Evolutionary conservation across 2,113 vertebrate species (phyloP), one percentile per base, ranked within the genome.

Genomic region (Ovibos moschatus): DNA sequence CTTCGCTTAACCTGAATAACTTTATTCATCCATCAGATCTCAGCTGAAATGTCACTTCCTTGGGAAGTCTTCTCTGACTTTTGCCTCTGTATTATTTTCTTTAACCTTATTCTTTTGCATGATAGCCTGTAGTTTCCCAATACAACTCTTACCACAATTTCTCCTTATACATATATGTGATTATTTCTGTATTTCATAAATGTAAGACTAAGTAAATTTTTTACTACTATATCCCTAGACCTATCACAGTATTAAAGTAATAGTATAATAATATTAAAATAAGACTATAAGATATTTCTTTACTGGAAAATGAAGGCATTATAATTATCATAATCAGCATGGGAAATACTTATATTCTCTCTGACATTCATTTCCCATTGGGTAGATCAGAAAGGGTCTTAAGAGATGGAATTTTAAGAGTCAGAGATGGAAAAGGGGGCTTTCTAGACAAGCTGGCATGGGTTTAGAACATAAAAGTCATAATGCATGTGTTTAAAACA

Each of bases 121-220:
- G 82, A n/a, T 10, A 81, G 12, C 15, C 12, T 45, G 0, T n/a
- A 50, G 33, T 87, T 82, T 92, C 89, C 30, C 8, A 71, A 55
- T 15, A 30, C 28, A 86, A 62, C 5, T 94, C 55, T 71, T 83
- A 82, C 9, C 25, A 36, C 17, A 67, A n/a, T 92, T 71, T 92
- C 45, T 81, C 28, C 91, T 78, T 81, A 51, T 57, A 33, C 6
- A 30, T 57, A 76, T 67, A 28, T 79, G 9, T 82, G 50, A 91
- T 91, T 92, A 81, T 57, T 95, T 92, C 30, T 53, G 79, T 5
- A 71, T 87, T 94, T 86, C 19, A 50, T 91, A 93, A 97, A 6
- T 47, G 3, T 15, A 91, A 93, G 47, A 74, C n/a, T 83, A 64
- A 91, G 74, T 71, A 4, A 6, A 36, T 40, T 60, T 79, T 87